Evolutionary conservation across 2,113 vertebrate species (phyloP).

Genomic region (Gorsachius goisagi): DNA sequence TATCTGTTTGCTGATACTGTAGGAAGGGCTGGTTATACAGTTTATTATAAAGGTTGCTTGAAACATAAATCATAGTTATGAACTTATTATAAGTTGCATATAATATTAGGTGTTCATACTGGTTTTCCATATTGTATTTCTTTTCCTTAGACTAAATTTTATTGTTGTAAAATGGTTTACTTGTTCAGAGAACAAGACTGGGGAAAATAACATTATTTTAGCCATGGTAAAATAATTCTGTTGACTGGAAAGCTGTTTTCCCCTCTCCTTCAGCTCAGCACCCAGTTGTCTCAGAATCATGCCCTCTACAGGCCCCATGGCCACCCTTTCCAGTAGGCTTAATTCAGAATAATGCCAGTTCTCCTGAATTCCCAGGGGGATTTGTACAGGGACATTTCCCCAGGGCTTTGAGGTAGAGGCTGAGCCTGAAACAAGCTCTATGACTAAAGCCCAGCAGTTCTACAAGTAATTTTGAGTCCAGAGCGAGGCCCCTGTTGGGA

Average conservation of each 20-base stretch:
- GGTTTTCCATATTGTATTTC: background rate
- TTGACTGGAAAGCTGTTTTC: background rate
- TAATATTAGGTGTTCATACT: background rate
- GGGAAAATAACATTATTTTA: background rate
- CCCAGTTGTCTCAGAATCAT: background rate
- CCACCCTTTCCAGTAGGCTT: background rate
- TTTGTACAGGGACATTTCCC: background rate
- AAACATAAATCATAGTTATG: background rate
- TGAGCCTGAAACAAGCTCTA: background rate
- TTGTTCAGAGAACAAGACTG: background rate
- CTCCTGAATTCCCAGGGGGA: background rate
- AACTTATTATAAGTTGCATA: background rate
- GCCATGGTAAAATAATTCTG: background rate
- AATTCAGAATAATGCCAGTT: background rate
- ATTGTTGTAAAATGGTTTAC: background rate
- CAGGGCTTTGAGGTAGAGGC: background rate
- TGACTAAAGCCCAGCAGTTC: background rate
- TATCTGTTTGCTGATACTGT: background rate
- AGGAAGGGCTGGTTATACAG: background rate
- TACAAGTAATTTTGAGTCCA: background rate
- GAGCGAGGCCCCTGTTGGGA: background rate
- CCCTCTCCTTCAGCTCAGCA: background rate
- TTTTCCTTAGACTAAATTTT: background rate
- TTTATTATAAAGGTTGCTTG: background rate
- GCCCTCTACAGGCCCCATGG: background rate